Conservation (phyloP, 2,888 invertebrate species). For the Altica lythri region DNA sequence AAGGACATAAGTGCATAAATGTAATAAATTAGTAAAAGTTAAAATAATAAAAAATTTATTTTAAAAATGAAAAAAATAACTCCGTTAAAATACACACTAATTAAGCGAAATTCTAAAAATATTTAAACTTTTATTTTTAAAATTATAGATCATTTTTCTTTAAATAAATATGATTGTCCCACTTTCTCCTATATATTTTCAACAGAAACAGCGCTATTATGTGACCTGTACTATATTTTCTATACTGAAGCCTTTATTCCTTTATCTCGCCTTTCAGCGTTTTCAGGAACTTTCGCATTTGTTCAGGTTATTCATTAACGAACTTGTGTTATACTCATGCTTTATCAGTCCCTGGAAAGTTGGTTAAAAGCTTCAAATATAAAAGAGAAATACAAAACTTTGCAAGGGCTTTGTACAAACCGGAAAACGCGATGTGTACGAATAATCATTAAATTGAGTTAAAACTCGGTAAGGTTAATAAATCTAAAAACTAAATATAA, state of each 20-base stretch:
- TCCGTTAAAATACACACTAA: no score
- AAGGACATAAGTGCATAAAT: no score
- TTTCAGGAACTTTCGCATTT: conserved; percentile 55
- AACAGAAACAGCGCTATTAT: conserved; percentile 50
- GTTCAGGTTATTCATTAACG: conserved; percentile 58
- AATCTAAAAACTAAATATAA: no score
- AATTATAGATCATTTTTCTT: conserved; percentile 1
- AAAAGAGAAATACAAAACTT: conserved; percentile 32
- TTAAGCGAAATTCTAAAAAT: no score
- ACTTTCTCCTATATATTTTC: conserved; percentile 40
- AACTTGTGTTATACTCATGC: conserved; percentile 50
- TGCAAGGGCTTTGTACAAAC: conserved; percentile 16
- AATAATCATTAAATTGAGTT: conserved; percentile 16
- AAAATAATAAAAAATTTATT: no score
- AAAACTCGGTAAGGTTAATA: no score
- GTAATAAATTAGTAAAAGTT: no score
- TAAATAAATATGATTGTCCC: background rate
- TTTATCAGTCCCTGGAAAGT: conserved; percentile 56
- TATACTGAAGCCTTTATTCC: conserved; percentile 55
- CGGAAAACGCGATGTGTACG: conserved; percentile 17
- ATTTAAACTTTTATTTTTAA: background rate
- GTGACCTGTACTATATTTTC: conserved; percentile 54
- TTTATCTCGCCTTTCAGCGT: conserved; percentile 58
- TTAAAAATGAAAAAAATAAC: no score
- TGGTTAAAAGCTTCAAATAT: conserved; percentile 44